A percentile compares a stretch with the other conserved stretches of the same genome.
These are phyloP conservation scores for Melolontha melolontha DNA, from an alignment of 2,888 invertebrate genomes.

Conservation along the genomic window DNA sequence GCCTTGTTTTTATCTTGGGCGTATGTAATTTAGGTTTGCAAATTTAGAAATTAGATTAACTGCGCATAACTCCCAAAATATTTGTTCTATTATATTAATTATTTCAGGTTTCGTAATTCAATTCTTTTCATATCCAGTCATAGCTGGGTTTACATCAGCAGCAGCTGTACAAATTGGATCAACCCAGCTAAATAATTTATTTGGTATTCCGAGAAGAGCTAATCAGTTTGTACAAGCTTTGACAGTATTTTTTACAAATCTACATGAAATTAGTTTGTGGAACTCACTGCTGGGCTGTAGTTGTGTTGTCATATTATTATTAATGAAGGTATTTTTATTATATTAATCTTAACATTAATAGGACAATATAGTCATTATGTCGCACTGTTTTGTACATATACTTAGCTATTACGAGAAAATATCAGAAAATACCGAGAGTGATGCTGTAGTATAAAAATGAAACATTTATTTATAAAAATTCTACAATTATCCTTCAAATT, in stretches of 20 bases:
- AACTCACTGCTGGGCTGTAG: conserved; percentile 76
- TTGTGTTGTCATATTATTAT: conserved; percentile 71
- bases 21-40: conserved; percentile 75
- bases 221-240: conserved; percentile 75
- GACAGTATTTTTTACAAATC: conserved; percentile 72
- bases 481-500: too few relatives aligned
- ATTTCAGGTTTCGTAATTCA: conserved; percentile 82
- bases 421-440: too few relatives aligned
- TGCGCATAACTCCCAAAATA: background rate
- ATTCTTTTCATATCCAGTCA: conserved; percentile 88
- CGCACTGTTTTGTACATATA: too few relatives aligned
- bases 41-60: too few relatives aligned
- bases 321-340: conserved; percentile 28
- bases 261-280: conserved; percentile 72
- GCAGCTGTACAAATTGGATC: conserved; percentile 87
- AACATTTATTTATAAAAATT: too few relatives aligned
- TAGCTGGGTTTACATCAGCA: conserved; percentile 86
- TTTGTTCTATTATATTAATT: too few relatives aligned
- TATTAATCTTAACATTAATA: too few relatives aligned
- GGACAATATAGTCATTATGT: too few relatives aligned
- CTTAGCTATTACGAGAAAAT: too few relatives aligned
- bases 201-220: conserved; percentile 74
- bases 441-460: too few relatives aligned
- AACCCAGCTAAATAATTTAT: conserved; percentile 80
- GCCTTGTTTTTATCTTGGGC: conserved; percentile 78